Evolutionary conservation across 2,113 vertebrate species (phyloP).

Genomic region (Mastomys natalensis): DNA sequence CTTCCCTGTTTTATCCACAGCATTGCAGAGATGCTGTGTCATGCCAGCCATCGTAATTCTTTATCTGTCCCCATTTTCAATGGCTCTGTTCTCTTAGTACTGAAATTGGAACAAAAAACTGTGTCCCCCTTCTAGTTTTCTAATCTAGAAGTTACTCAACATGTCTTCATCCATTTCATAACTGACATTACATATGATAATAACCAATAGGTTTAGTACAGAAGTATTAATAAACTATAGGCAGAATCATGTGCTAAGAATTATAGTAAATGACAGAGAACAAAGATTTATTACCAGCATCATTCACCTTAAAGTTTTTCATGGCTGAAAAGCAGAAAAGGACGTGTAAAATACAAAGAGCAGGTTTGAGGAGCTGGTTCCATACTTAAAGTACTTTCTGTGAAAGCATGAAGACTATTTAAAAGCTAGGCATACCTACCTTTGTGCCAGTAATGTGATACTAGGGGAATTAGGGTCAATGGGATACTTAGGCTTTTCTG

Average conservation of each 20-base stretch:
- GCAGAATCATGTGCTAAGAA: background rate
- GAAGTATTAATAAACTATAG: background rate
- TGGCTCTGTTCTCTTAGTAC: background rate
- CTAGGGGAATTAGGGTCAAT: accelerated
- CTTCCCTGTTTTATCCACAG: background rate
- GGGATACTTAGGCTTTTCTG: background rate
- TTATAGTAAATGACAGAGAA: background rate
- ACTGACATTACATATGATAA: background rate
- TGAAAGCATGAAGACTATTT: background rate
- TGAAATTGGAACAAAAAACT: background rate
- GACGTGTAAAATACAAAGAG: slow-evolving; percentile 6
- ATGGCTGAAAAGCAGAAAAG: background rate
- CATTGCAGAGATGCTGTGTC: background rate
- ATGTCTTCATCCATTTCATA: background rate
- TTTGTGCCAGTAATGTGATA: background rate
- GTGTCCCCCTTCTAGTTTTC: background rate
- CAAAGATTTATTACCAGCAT: background rate
- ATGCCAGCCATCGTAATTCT: background rate
- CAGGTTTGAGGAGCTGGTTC: background rate
- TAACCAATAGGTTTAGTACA: background rate
- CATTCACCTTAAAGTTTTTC: background rate
- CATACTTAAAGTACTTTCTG: background rate
- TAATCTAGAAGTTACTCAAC: background rate
- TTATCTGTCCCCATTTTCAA: background rate
- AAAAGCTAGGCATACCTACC: background rate